Percentiles rank a stretch among this genome's conserved stretches.
Evolutionary conservation across 2,797 vertebrate genomes (phyloP).

Genomic region (Xiphophorus birchmanni): DNA sequence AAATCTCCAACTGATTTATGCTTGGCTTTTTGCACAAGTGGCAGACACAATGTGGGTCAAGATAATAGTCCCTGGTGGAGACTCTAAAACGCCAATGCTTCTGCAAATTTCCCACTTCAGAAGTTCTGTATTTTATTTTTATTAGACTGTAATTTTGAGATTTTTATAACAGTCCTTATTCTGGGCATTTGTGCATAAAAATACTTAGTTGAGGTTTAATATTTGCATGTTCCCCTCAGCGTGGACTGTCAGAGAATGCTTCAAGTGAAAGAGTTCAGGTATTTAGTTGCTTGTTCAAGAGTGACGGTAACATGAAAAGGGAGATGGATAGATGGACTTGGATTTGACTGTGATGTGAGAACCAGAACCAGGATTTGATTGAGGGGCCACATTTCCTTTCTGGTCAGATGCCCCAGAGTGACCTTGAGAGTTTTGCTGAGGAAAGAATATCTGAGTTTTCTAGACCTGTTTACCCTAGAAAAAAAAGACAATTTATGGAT

Average conservation of each 20-base stretch:
- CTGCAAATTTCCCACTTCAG: not conserved
- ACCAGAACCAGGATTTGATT: not conserved
- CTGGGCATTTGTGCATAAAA: not conserved
- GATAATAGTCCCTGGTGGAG: constrained; percentile 47
- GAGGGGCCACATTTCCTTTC: not conserved
- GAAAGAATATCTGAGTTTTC: not conserved
- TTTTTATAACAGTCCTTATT: not conserved
- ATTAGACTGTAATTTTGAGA: not conserved
- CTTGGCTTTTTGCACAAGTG: constrained; percentile 34
- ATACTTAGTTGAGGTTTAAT: not conserved
- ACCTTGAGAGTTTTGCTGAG: not conserved
- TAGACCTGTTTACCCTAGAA: not conserved
- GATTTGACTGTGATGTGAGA: too few relatives aligned
- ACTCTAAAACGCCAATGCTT: not conserved
- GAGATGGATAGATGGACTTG: not conserved
- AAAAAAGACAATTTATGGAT: not conserved
- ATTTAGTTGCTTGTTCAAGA: not conserved
- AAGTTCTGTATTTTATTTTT: not conserved
- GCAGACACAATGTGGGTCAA: constrained; percentile 57
- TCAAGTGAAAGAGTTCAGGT: not conserved
- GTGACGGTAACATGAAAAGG: not conserved
- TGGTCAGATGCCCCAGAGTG: not conserved
- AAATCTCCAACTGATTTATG: constrained; percentile 72
- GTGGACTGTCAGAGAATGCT: not conserved
- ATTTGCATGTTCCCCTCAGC: not conserved